Evolutionary conservation across 2,797 vertebrate species (phyloP).

Genomic region (Coracias cyanogaster): DNA sequence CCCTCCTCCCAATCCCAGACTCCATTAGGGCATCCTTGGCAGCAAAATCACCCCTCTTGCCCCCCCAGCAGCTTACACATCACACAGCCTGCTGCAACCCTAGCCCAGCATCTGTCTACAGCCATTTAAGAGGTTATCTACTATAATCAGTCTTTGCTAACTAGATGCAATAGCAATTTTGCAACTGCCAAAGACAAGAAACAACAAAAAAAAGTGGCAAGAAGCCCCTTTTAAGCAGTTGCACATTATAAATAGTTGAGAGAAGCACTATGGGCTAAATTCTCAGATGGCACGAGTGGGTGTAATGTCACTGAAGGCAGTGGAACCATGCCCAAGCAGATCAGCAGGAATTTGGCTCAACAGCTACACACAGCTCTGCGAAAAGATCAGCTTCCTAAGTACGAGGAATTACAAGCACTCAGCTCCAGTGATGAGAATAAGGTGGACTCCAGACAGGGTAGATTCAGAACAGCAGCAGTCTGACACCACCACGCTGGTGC

Average conservation of each 20-base stretch:
- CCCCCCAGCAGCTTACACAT: neutral
- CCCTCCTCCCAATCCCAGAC: neutral
- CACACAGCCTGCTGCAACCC: neutral
- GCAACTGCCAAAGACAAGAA: neutral
- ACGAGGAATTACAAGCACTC: neutral
- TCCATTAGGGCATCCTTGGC: neutral
- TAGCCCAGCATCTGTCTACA: neutral
- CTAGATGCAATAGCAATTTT: neutral
- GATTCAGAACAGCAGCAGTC: neutral
- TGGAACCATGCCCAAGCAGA: neutral
- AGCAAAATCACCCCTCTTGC: neutral
- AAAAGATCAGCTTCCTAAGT: neutral
- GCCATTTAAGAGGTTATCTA: neutral
- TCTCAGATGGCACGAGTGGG: neutral
- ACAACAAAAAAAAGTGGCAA: neutral
- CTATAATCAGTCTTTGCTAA: neutral
- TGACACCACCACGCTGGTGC: rapidly evolving
- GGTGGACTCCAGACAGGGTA: neutral
- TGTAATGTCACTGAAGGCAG: neutral
- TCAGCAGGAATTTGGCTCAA: neutral
- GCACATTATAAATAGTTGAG: neutral
- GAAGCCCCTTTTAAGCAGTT: neutral
- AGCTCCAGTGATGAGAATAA: neutral
- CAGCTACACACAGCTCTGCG: neutral
- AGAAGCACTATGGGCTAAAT: neutral